Percentiles rank a stretch among this genome's conserved stretches.
phyloP scores from a whole-genome alignment of 2,888 invertebrate genomes.

The Drosophila mimetica region DNA sequence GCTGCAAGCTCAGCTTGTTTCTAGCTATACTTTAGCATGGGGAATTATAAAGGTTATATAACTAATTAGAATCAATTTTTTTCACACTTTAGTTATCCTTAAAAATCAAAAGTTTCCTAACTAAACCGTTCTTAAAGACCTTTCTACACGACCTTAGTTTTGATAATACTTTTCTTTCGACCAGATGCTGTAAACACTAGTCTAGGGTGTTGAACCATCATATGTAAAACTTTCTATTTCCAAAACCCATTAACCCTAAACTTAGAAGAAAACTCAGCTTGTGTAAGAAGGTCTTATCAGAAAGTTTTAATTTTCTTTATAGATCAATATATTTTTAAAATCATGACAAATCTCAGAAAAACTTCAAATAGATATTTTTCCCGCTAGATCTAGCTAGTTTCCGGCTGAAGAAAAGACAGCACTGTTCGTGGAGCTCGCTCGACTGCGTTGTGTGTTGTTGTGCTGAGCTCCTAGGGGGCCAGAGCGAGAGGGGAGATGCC shows the following conservation, averaged over 20 bases:
- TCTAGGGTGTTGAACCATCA: neutral
- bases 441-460: conserved; percentile 45
- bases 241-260: too few species aligned
- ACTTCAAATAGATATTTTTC: neutral
- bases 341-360: too few species aligned
- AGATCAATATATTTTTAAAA: neutral
- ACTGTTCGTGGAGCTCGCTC: conserved; percentile 53
- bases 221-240: too few species aligned
- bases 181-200: neutral
- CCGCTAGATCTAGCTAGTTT: conserved; percentile 13
- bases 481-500: conserved; percentile 35
- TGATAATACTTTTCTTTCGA: neutral
- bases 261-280: neutral
- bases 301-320: neutral
- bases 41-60: neutral
- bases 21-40: neutral
- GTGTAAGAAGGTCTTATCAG: neutral
- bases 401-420: conserved; percentile 1
- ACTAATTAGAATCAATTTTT: too few species aligned
- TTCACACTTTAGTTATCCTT: too few species aligned
- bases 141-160: neutral
- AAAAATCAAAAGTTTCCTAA: too few species aligned
- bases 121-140: neutral
- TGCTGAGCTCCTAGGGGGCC: conserved; percentile 58
- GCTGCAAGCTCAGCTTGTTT: conserved; percentile 11